These are phyloP conservation scores for Mallotus villosus DNA, from an alignment of 2,797 vertebrate genomes.

Conservation along the genomic window DNA sequence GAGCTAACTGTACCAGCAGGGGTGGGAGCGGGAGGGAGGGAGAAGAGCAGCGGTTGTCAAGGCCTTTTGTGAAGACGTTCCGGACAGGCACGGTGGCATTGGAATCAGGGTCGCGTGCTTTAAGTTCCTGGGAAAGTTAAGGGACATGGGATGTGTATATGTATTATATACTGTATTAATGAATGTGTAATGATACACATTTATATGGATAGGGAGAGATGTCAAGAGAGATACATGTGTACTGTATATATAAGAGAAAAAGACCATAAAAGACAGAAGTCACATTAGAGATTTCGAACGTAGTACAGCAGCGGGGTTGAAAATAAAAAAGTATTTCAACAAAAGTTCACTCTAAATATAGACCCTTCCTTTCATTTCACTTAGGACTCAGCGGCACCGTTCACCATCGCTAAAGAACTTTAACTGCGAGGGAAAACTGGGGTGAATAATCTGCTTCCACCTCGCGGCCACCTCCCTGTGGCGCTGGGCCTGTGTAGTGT, in stretches of 20 bases:
- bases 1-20: slow-evolving; percentile 21
- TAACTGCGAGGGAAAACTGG: slow-evolving; percentile 56
- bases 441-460: slow-evolving; percentile 71
- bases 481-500: slow-evolving; percentile 51
- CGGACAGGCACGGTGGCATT: background rate
- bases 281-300: background rate
- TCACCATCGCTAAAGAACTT: slow-evolving; percentile 54
- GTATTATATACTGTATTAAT: too few species aligned
- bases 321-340: background rate
- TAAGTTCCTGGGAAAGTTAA: background rate
- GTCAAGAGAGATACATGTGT: background rate
- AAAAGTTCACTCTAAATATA: slow-evolving; percentile 30
- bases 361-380: slow-evolving; percentile 46
- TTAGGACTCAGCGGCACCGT: slow-evolving; percentile 50
- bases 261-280: background rate
- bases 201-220: background rate
- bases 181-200: background rate
- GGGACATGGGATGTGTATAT: too few species aligned
- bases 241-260: background rate
- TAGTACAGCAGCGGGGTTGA: background rate
- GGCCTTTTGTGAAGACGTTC: slow-evolving; percentile 24
- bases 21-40: background rate
- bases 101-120: background rate
- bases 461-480: slow-evolving; percentile 52
- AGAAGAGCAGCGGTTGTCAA: background rate